Base-by-base conservation (phyloP, 1,140 invertebrate genomes). In the Aphaenogaster rudis region DNA sequence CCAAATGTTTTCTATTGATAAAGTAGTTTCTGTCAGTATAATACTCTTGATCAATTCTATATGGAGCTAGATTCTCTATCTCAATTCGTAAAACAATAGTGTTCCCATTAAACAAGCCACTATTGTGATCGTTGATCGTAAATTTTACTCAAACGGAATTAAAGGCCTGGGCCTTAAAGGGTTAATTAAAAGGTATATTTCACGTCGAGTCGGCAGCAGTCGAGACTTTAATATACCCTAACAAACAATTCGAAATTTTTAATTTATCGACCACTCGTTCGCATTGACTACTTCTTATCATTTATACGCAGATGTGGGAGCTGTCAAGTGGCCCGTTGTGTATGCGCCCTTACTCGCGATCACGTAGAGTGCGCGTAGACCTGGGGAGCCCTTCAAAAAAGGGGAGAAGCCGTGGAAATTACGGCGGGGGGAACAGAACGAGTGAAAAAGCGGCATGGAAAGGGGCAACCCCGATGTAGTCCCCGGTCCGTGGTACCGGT, bases 361-460 rank as follows among this genome's bases (percentile, higher is more conserved):
- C 54, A 54, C 57, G 72, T n/a, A 21, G 33, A 86, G 82, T 63
- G 69, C 82, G 76, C 61, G 77, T 72, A 52, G 36, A 71, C 8
- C 33, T 64, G 80, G 57, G 72, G 87, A 69, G 57, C 77, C 84
- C 45, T 81, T 77, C 77, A 59, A 87, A 89, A 89, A 89, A 89
- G 88, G 78, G 85, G 77, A 72, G 82, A 80, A 50, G 21, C 28
- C 11, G 64, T 72, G 82, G 48, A 72, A 82, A 48, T 36, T 48
- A 52, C 33, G 39, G 52, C 54, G 28, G 85, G 5, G 57, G 79
- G 33, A 33, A 71, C n/a, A 59, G 52, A 74, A 63, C 77, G 87
- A 90, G 76, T 86, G 88, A 87, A 88, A 90, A 91, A 86, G 82
- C 86, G 57, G 90, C 91, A 93, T 92, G 92, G 91, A 93, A 94